Percentiles rank a stretch among this genome's conserved stretches.
Evolutionary conservation across 2,113 vertebrate genomes (phyloP).

Genomic region (Leiothrix lutea): DNA sequence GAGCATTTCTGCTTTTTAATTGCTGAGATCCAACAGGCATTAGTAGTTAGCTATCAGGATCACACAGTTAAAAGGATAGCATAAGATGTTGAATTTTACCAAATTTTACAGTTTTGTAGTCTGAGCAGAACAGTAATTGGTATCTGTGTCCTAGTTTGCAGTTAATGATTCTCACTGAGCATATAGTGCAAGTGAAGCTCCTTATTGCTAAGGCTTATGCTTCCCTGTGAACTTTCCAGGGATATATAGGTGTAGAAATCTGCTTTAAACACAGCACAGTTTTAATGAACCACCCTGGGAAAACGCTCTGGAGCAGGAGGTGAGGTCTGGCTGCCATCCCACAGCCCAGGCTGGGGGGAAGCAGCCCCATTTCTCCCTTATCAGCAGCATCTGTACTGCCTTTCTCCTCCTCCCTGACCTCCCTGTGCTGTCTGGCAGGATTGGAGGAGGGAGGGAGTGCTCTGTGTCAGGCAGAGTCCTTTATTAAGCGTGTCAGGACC

Average conservation of each 20-base stretch:
- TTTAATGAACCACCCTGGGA: background rate
- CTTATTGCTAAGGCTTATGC: background rate
- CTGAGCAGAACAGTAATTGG: background rate
- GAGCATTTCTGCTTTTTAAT: background rate
- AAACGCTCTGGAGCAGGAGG: background rate
- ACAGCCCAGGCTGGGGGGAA: rapidly evolving
- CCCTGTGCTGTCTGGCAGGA: background rate
- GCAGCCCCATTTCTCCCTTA: background rate
- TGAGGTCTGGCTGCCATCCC: background rate
- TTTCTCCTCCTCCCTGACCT: background rate
- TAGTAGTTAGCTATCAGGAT: background rate
- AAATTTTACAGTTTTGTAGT: background rate
- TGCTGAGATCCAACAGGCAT: background rate
- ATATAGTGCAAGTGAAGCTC: background rate
- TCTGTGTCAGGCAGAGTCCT: slow-evolving; percentile 22
- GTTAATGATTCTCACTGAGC: background rate
- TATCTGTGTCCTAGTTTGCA: background rate
- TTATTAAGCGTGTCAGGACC: slow-evolving; percentile 43
- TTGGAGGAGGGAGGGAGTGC: background rate
- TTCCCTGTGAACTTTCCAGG: background rate
- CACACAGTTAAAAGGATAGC: background rate
- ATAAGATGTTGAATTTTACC: background rate
- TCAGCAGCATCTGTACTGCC: rapidly evolving
- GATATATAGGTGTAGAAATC: background rate
- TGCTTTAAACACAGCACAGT: rapidly evolving